Evolutionary conservation across 2,888 invertebrate genomes (phyloP), one percentile per base, ranked within the genome.

Genomic region (Eubasilissa splendida): DNA sequence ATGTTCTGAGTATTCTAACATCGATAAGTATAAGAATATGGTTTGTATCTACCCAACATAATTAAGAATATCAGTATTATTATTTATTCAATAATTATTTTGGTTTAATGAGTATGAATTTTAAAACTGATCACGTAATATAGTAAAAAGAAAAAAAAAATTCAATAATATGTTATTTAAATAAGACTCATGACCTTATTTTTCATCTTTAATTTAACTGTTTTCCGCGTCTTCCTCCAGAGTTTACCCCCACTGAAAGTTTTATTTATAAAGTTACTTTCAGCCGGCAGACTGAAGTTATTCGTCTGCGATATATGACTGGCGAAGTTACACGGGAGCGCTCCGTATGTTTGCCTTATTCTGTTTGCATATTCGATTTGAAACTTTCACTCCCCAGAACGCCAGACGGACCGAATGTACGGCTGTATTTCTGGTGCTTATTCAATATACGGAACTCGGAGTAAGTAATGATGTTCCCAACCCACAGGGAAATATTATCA

Each of bases 311-410:
- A 81, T 78, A 68, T 81, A 78, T 78, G 78, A 74, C 74, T 75
- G 78, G 56, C 53, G 66, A 81, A 81, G 78, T 77, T 78, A 75
- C 65, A 22, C 50, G 68, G 71, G 42, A 77, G 70, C 53, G 60
- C 50, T 75, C 56, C 54, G 74, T 54, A 74, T 77, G 81, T 77
- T 81, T 70, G 42, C 63, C 73, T 53, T 70, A 78, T 80, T 76
- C 59, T 74, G 79, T 82, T 82, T 82, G 79, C 79, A 82, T 82
- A 79, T 77, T 77, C 79, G 79, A 82, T 82, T 82, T 79, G 79
- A 74, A 82, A 82, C 70, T 79, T 82, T 79, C 58, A n/a, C 66
- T 68, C 70, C 65, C 54, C 31, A 31, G 52, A 33, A 33, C 9
- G 53, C 52, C 58, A 59, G 74, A 74, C 74, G 59, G 50, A 10